phyloP scores from a whole-genome alignment of 2,797 vertebrate species.

The Acanthopagrus latus region DNA sequence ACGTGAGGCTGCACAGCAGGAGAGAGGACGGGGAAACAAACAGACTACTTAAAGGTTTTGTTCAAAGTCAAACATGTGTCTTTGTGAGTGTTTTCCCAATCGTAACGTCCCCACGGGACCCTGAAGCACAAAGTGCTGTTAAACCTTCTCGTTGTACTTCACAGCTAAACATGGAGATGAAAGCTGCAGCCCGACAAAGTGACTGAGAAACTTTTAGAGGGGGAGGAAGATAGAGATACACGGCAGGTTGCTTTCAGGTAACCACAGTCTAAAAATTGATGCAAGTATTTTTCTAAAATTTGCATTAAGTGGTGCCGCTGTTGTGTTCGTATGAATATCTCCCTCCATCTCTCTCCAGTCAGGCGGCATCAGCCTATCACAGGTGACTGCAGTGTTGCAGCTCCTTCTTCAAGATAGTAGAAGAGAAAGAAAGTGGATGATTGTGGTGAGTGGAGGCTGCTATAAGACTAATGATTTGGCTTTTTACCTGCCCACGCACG shows the following conservation, averaged over 20 bases:
- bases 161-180: slow-evolving; percentile 41
- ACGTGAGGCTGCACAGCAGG: neutral
- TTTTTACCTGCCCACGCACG: slow-evolving; percentile 52
- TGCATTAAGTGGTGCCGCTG: slow-evolving; percentile 40
- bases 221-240: neutral
- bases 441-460: slow-evolving; percentile 24
- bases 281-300: slow-evolving; percentile 33
- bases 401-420: slow-evolving; percentile 6
- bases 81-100: slow-evolving; percentile 18
- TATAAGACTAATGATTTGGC: slow-evolving; percentile 42
- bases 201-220: slow-evolving; percentile 20
- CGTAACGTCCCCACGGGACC: slow-evolving; percentile 6
- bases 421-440: slow-evolving; percentile 15
- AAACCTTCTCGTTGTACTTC: slow-evolving; percentile 48
- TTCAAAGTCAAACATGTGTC: neutral
- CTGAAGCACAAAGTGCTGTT: slow-evolving; percentile 23
- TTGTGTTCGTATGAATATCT: slow-evolving; percentile 21
- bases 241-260: slow-evolving; percentile 8
- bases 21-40: slow-evolving; percentile 11
- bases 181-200: slow-evolving; percentile 51
- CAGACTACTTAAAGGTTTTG: slow-evolving; percentile 7
- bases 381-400: slow-evolving; percentile 31
- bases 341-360: slow-evolving; percentile 24
- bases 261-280: slow-evolving; percentile 29
- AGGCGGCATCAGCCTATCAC: slow-evolving; percentile 36